Evolutionary conservation across 2,888 invertebrate species (phyloP), one percentile per base, ranked within the genome.

Genomic region (Tetanocera ferruginea): DNA sequence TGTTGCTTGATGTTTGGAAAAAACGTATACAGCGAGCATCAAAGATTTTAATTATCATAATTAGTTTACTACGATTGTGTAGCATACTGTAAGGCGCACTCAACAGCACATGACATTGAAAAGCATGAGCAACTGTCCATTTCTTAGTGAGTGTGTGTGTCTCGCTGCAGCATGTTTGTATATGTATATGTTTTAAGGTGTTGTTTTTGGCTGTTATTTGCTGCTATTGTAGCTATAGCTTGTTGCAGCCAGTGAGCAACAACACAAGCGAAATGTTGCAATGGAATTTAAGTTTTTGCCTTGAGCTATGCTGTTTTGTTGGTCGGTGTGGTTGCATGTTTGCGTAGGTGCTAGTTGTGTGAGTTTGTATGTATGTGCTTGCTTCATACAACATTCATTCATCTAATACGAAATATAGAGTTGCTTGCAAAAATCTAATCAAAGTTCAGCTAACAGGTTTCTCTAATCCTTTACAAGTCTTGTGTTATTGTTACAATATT

Each of bases 401-500:
- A n/a, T 55, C 55, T n/a, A 55, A 55, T 55, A 17, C 55, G 55
- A 55, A 55, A 55, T 11, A 55, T 55, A 55, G 19, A 55, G n/a
- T 55, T 19, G 55, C 55, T 55, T 55, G n/a, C 14, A 6, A 55
- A 23, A 55, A 55, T 55, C 55, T 55, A 19, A 55, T 55, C 55
- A 55, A 55, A 55, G 55, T 6, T n/a, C 55, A 55, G 55, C 55
- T 23, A 19, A 19, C 23, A 23, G 23, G 55, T 19, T 19, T 55
- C 6, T 55, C 23, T 19, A 19, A 55, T 55, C 23, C 6, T 23
- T 55, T 19, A 23, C 23, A 23, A 19, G 19, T 19, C 23, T 55
- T 23, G 55, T 19, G 55, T 23, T 23, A 3, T 55, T 19, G 19
- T 55, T 23, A 71, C 82, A 51, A 69, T 76, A 71, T 76, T 2